These are phyloP conservation scores for Hermatobates lingyangjiaoensis DNA, from an alignment of 1,140 invertebrate genomes.

Conservation along the genomic window DNA sequence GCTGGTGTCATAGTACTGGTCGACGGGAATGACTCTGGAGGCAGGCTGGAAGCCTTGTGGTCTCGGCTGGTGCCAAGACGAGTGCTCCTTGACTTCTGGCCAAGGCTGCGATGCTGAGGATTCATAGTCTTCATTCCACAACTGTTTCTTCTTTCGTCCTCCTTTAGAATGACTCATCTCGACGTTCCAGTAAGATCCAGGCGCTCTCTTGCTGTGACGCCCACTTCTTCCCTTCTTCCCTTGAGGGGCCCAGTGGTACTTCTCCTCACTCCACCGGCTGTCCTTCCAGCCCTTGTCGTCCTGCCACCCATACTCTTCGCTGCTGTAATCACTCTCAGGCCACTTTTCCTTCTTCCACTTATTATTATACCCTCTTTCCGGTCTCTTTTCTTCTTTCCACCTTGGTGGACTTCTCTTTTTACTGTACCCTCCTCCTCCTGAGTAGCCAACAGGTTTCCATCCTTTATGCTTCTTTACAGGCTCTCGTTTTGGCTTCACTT, in stretches of 20 bases:
- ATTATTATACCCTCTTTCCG: not conserved
- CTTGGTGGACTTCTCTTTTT: not conserved
- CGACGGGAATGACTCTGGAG: not conserved
- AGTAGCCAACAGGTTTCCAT: slow-evolving; percentile 2
- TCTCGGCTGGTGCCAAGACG: slow-evolving; percentile 4
- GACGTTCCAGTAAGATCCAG: not conserved
- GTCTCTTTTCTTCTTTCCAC: not conserved
- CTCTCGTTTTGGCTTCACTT: slow-evolving; percentile 7
- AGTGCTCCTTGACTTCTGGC: slow-evolving; percentile 6
- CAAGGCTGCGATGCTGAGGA: not conserved
- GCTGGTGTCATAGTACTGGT: not conserved
- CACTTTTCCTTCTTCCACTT: not conserved
- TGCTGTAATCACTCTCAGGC: not conserved
- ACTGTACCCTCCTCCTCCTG: slow-evolving; percentile 2
- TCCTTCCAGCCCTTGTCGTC: not conserved
- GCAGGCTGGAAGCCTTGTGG: not conserved
- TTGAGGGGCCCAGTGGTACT: not conserved
- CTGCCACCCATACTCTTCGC: not conserved
- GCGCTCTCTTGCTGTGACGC: not conserved
- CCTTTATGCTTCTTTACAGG: not conserved
- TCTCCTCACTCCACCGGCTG: not conserved
- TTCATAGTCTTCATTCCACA: slow-evolving; percentile 3
- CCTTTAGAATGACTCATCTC: not conserved
- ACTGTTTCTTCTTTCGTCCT: not conserved
- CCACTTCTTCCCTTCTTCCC: not conserved